Conservation (phyloP, 2,797 vertebrate species). For the Mus minutoides region DNA sequence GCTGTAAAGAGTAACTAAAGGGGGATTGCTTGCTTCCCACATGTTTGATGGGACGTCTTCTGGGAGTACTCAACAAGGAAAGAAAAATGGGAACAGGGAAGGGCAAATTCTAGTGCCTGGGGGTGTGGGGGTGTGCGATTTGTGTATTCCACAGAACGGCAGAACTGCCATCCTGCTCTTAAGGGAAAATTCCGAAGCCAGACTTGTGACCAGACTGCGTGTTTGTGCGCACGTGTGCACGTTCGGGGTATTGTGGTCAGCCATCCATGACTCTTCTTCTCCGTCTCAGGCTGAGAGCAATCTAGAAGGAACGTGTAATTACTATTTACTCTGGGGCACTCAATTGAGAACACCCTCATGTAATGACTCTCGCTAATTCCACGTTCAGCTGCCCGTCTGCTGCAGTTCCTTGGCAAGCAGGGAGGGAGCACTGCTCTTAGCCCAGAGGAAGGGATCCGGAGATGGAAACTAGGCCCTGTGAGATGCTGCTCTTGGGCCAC, state of each 20-base stretch:
- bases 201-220: not conserved
- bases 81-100: not conserved
- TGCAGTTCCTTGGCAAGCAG: constrained; percentile 44
- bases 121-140: not conserved
- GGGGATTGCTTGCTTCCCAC: not conserved
- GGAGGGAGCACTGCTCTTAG: not conserved
- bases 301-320: constrained; percentile 75
- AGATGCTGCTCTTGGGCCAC: constrained; percentile 6
- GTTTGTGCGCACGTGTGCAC: not conserved
- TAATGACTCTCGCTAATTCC: constrained; percentile 67
- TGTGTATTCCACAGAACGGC: not conserved
- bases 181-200: not conserved
- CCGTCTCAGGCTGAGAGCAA: constrained; percentile 45
- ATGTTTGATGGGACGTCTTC: not conserved
- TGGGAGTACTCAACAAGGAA: constrained; percentile 20
- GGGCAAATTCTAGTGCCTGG: constrained; percentile 25
- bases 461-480: not conserved
- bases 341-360: constrained; percentile 59
- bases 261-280: constrained; percentile 42
- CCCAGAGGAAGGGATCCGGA: not conserved
- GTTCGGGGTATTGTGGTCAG: constrained; percentile 28
- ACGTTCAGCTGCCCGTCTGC: constrained; percentile 57
- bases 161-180: not conserved
- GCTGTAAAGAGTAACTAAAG: not conserved
- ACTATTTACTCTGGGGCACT: constrained; percentile 72